Percentiles rank a stretch among this genome's conserved stretches.
phyloP scores from a whole-genome alignment of 2,113 vertebrate species.

The Pygoscelis adeliae region DNA sequence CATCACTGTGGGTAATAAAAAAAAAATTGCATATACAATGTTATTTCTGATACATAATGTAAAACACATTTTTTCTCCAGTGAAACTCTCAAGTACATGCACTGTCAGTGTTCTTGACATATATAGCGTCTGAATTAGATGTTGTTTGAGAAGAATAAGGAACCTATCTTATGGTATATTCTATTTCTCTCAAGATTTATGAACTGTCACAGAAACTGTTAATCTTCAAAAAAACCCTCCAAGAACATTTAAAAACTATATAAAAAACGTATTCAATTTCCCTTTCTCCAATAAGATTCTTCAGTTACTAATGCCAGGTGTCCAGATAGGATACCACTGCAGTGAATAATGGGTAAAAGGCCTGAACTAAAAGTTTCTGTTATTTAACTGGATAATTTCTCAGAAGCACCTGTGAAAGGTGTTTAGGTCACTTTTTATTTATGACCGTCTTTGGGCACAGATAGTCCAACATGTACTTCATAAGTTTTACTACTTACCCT shows the following conservation, averaged over 20 bases:
- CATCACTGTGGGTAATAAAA: background rate
- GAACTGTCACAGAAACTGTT: background rate
- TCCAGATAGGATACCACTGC: background rate
- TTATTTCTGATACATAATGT: background rate
- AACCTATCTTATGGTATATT: background rate
- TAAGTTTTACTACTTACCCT: background rate
- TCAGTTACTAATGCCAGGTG: background rate
- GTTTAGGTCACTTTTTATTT: background rate
- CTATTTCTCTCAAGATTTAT: background rate
- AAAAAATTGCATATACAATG: background rate
- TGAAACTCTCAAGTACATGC: background rate
- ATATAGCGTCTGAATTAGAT: background rate
- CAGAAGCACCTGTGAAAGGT: background rate
- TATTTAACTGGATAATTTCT: background rate
- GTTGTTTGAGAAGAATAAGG: background rate
- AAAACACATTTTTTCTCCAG: background rate
- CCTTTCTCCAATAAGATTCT: background rate
- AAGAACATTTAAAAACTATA: background rate
- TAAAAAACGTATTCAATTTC: background rate
- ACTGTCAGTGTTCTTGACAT: background rate
- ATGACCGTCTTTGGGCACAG: background rate
- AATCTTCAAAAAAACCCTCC: background rate
- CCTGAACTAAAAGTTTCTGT: background rate
- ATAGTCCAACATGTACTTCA: background rate
- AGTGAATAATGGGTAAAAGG: rapidly evolving